Evolutionary conservation across 2,113 vertebrate species (phyloP), one percentile per base, ranked within the genome.

Genomic region (Ondatra zibethicus): DNA sequence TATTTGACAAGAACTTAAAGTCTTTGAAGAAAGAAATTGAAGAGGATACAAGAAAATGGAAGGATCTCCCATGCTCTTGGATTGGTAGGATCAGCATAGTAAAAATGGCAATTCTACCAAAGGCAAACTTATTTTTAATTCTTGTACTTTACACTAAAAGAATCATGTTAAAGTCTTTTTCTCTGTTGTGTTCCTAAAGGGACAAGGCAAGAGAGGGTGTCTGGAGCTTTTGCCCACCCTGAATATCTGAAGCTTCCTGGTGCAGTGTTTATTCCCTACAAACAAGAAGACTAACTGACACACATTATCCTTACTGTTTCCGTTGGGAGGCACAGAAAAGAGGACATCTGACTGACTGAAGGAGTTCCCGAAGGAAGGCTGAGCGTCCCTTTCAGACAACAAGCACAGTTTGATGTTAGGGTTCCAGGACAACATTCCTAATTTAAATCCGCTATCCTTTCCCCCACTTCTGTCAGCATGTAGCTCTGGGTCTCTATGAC

Each of bases 81-180:
- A n/a, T n/a, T n/a, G n/a, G n/a, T n/a, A n/a, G n/a, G n/a, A n/a
- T n/a, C n/a, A n/a, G n/a, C n/a, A n/a, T n/a, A n/a, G n/a, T n/a
- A n/a, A n/a, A n/a, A n/a, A n/a, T n/a, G n/a, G n/a, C n/a, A n/a
- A n/a, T n/a, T n/a, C n/a, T n/a, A n/a, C n/a, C n/a, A n/a, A n/a
- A n/a, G n/a, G n/a, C n/a, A n/a, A n/a, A n/a, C n/a, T n/a, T n/a
- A 5, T 31, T 84, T 88, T 36, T 12, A 86, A 88, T 72, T 95
- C 73, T 76, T 77, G 3, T 0, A 88, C 31, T 89, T 91, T 33
- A n/a, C 21, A 36, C 7, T 85, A 33, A 93, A 58, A 33, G 27
- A 31, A 23, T 72, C 13, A 19, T 42, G 87, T 80, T 68, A 68
- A 87, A 65, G 11, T 1, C 5, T 58, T 27, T 75, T 16, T 33